A percentile compares a stretch with the other conserved stretches of the same genome.
These are phyloP conservation scores for Choreutis nemorana DNA, from an alignment of 2,888 invertebrate genomes.

Conservation along the genomic window DNA sequence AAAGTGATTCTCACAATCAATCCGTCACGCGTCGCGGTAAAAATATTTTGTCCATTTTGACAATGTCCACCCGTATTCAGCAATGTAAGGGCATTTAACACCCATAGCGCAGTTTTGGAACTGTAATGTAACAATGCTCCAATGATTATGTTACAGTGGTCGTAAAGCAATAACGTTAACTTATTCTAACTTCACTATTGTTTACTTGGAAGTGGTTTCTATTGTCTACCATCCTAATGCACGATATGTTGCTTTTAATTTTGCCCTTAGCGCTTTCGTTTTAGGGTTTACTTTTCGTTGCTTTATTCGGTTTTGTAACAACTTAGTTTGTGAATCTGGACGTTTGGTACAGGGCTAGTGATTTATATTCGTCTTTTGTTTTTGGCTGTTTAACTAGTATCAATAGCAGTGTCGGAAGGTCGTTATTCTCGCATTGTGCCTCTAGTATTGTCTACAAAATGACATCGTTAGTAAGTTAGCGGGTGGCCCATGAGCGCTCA, in stretches of 20 bases:
- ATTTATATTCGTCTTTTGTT: constrained; percentile 63
- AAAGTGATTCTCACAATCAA: constrained; percentile 28
- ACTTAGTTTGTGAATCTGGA: constrained; percentile 25
- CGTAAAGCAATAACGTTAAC: constrained; percentile 49
- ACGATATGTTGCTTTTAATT: too few species aligned
- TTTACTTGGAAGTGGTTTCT: constrained; percentile 51
- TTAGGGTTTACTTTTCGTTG: too few species aligned
- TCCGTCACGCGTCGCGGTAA: constrained; percentile 50
- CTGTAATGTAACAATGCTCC: constrained; percentile 34
- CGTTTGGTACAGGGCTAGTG: constrained; percentile 40
- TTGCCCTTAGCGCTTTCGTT: constrained; percentile 9
- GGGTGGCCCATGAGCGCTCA: constrained; percentile 60
- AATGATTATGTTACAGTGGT: constrained; percentile 51
- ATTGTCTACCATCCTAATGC: too few species aligned
- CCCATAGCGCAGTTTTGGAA: constrained; percentile 48
- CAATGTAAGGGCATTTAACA: constrained; percentile 32
- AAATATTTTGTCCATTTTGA: constrained; percentile 50
- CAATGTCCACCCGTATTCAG: constrained; percentile 31
- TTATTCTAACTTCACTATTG: constrained; percentile 47
- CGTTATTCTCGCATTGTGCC: constrained; percentile 61
- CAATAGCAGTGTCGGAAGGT: constrained; percentile 48
- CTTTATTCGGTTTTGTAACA: not conserved
- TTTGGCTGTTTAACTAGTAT: constrained; percentile 57
- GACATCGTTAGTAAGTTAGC: constrained; percentile 60
- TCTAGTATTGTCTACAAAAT: constrained; percentile 52